Conservation (phyloP, 2,888 invertebrate genomes). For the Idaea straminata region DNA sequence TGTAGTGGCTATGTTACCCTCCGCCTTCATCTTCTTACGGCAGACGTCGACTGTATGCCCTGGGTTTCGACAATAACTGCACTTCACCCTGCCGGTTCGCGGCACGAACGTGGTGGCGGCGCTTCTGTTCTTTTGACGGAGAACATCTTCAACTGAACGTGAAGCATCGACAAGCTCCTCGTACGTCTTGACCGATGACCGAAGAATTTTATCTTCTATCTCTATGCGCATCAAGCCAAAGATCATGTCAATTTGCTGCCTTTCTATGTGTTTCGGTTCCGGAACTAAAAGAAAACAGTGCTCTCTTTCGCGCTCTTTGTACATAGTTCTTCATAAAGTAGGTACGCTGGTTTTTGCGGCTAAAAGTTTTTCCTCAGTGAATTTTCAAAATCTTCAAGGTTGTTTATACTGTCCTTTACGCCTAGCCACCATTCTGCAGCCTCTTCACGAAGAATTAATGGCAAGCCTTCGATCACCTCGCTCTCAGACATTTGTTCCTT, state of each 20-base stretch:
- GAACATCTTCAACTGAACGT: no score
- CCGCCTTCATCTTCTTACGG: background rate
- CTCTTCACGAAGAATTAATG: background rate
- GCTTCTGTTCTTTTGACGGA: no score
- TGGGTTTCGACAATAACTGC: no score
- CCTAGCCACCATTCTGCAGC: conserved; percentile 1
- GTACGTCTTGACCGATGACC: background rate
- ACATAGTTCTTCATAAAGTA: background rate
- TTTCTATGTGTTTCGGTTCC: background rate
- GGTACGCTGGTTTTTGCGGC: background rate
- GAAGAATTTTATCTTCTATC: background rate
- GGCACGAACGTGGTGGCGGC: no score
- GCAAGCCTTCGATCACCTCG: background rate
- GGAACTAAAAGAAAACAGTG: background rate
- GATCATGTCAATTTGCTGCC: background rate
- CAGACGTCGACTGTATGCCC: no score
- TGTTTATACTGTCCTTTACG: background rate
- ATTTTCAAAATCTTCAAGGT: background rate
- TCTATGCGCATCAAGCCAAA: background rate
- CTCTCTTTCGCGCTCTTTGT: background rate
- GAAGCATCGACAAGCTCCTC: background rate
- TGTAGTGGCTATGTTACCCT: background rate
- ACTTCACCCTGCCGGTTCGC: no score
- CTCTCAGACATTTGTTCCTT: background rate
- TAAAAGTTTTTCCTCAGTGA: background rate